Conservation (phyloP, 2,888 invertebrate genomes). For the Chymomyza amoena region DNA sequence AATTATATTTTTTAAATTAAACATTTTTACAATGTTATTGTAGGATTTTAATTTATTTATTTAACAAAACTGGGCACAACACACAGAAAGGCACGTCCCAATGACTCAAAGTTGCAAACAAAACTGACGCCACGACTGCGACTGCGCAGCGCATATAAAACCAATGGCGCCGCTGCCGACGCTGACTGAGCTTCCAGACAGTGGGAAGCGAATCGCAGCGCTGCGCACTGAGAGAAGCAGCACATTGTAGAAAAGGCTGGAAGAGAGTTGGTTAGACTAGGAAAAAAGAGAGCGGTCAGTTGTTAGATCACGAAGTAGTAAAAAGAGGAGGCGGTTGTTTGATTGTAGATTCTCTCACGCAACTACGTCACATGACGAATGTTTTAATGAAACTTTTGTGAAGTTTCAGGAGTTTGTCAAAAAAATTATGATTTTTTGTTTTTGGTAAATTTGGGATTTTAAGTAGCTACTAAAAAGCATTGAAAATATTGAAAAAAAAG, state of each 20-base stretch:
- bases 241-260: constrained; percentile 6
- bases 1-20: constrained; percentile 38
- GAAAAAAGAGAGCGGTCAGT: neutral
- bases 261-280: neutral
- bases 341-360: too few species aligned
- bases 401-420: too few species aligned
- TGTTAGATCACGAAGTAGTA: too few species aligned
- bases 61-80: constrained; percentile 14
- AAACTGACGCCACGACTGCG: constrained; percentile 65
- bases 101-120: constrained; percentile 51
- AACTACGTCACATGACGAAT: too few species aligned
- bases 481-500: too few species aligned
- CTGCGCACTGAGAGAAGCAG: neutral
- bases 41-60: constrained; percentile 17
- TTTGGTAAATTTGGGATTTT: too few species aligned
- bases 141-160: constrained; percentile 67
- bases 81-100: constrained; percentile 31
- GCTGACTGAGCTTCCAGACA: constrained; percentile 13
- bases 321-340: too few species aligned
- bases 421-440: too few species aligned
- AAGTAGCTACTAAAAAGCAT: too few species aligned
- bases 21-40: constrained; percentile 46
- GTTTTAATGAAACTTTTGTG: too few species aligned
- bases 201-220: neutral
- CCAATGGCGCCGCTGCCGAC: constrained; percentile 29